Evolutionary conservation across 2,797 vertebrate genomes (phyloP).

Genomic region (Karalla daura): DNA sequence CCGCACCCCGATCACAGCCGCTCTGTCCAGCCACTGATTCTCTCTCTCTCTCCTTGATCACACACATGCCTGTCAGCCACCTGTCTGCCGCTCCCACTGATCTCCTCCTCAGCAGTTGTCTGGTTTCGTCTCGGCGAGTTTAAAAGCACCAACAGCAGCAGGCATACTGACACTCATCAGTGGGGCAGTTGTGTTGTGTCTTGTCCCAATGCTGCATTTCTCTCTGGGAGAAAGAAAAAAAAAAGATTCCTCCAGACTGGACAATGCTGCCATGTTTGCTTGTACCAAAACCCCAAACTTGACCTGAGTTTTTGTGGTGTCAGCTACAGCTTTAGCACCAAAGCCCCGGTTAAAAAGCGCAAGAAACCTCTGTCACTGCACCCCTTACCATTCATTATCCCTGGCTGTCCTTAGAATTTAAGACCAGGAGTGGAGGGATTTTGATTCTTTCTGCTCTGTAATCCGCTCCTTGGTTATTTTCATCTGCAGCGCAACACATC

Average conservation of each 20-base stretch:
- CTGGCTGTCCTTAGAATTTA: conserved; percentile 19
- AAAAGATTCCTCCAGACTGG: conserved; percentile 33
- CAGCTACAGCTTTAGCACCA: conserved; percentile 43
- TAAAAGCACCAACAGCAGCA: conserved; percentile 55
- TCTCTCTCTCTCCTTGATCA: conserved; percentile 55
- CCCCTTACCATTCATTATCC: conserved; percentile 24
- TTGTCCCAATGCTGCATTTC: conserved; percentile 35
- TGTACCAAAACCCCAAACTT: conserved; percentile 43
- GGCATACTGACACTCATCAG: conserved; percentile 45
- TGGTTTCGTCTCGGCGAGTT: conserved; percentile 53
- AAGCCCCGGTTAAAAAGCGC: conserved; percentile 24
- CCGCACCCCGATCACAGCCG: conserved; percentile 67
- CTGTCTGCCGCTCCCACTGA: conserved; percentile 71
- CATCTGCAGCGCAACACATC: conserved; percentile 39
- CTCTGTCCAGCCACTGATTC: conserved; percentile 59
- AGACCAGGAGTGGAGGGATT: conserved; percentile 10
- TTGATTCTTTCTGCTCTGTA: conserved; percentile 32
- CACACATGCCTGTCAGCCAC: conserved; percentile 63
- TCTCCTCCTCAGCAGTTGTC: conserved; percentile 68
- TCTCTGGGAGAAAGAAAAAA: background rate
- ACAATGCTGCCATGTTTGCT: conserved; percentile 47
- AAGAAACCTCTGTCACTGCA: conserved; percentile 41
- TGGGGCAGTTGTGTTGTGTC: conserved; percentile 48
- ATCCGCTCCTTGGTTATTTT: conserved; percentile 41
- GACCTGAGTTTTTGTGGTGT: conserved; percentile 27